phyloP scores from a whole-genome alignment of 1,140 invertebrate species.

The Limonius californicus region DNA sequence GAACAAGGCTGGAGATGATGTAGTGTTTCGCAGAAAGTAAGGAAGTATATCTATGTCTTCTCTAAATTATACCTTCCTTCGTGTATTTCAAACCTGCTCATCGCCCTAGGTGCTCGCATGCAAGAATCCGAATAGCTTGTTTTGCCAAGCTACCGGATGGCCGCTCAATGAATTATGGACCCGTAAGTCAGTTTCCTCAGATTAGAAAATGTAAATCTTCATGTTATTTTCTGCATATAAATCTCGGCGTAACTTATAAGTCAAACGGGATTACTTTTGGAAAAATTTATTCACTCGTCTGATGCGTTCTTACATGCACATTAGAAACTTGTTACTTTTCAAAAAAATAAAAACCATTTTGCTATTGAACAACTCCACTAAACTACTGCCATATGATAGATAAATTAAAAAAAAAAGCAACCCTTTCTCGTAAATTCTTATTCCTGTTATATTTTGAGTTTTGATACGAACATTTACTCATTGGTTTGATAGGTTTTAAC shows the following conservation, averaged over 20 bases:
- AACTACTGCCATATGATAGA: too few species aligned
- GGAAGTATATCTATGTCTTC: conserved; percentile 11
- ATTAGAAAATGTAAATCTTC: conserved; percentile 14
- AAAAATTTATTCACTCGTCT: too few species aligned
- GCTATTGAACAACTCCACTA: too few species aligned
- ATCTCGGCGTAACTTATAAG: background rate
- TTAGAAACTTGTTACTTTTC: too few species aligned
- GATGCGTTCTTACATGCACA: too few species aligned
- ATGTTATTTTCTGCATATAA: background rate
- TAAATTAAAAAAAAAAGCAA: too few species aligned
- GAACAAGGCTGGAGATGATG: background rate
- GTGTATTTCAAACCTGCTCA: conserved; percentile 14
- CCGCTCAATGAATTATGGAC: conserved; percentile 7
- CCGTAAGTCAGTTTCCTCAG: conserved; percentile 15
- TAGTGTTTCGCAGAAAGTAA: conserved; percentile 1
- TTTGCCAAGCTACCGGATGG: conserved; percentile 13
- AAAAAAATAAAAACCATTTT: too few species aligned
- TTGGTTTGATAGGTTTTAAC: too few species aligned
- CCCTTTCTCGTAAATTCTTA: too few species aligned
- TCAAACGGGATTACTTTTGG: too few species aligned
- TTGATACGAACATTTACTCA: too few species aligned
- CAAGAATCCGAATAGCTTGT: conserved; percentile 2
- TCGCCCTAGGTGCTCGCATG: conserved; percentile 17
- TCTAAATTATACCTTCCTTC: conserved; percentile 17
- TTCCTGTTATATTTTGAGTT: too few species aligned